Conservation (phyloP, 2,113 vertebrate genomes). For the Pagrus major region DNA sequence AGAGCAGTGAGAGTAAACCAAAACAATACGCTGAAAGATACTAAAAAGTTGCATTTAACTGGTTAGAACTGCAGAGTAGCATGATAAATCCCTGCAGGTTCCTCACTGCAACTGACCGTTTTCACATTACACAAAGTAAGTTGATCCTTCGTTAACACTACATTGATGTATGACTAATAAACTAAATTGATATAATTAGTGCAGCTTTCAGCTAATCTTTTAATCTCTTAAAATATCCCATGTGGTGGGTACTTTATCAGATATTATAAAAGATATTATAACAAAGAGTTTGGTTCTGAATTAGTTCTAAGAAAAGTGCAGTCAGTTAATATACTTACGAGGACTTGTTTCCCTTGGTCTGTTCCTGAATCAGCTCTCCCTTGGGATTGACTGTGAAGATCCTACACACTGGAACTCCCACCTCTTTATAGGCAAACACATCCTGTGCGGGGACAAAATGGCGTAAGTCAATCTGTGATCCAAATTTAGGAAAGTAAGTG, state of each 20-base stretch:
- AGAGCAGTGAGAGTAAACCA: background rate
- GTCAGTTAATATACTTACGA: constrained; percentile 88
- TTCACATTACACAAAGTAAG: background rate
- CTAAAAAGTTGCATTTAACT: background rate
- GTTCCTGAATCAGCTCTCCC: constrained; percentile 97
- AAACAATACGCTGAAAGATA: background rate
- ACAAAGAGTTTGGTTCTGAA: too few relatives aligned
- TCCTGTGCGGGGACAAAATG: constrained; percentile 85
- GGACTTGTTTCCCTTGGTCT: constrained; percentile 97
- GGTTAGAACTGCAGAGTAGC: background rate
- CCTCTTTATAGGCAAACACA: constrained; percentile 95
- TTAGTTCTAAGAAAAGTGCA: too few relatives aligned
- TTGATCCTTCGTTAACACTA: too few relatives aligned
- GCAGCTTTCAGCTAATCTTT: background rate
- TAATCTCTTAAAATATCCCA: too few relatives aligned
- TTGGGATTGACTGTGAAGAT: constrained; percentile 99
- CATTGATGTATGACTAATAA: too few relatives aligned
- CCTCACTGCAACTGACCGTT: background rate
- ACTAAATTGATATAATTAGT: too few relatives aligned
- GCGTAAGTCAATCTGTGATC: background rate
- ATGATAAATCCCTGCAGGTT: background rate
- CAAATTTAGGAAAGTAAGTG: background rate
- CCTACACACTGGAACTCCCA: constrained; percentile 95
- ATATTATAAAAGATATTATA: too few relatives aligned
- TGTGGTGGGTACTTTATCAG: background rate